These are phyloP conservation scores for Epinotia bilunana DNA, from an alignment of 2,888 invertebrate genomes.

Conservation along the genomic window DNA sequence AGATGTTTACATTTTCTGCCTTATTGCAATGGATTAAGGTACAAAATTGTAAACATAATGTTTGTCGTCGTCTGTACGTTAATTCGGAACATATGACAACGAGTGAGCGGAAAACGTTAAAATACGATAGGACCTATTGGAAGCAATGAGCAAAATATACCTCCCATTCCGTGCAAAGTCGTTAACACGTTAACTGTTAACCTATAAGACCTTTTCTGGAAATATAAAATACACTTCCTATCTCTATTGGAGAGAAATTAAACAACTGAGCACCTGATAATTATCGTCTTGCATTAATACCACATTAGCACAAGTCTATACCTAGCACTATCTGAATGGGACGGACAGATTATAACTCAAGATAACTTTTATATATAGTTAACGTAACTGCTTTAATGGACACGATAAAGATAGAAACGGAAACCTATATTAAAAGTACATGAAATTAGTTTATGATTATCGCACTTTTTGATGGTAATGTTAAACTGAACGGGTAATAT, in stretches of 20 bases:
- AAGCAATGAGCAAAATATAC: too few species aligned
- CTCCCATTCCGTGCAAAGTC: too few species aligned
- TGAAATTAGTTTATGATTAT: slow-evolving; percentile 31
- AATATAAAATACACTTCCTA: slow-evolving; percentile 10
- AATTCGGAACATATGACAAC: too few species aligned
- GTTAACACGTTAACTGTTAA: not conserved
- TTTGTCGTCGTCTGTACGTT: too few species aligned
- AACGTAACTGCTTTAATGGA: slow-evolving; percentile 30
- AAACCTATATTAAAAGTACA: slow-evolving; percentile 25
- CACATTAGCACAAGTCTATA: slow-evolving; percentile 50
- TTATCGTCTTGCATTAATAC: slow-evolving; percentile 53
- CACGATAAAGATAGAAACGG: slow-evolving; percentile 27
- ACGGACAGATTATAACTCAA: slow-evolving; percentile 66
- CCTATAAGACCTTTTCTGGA: not conserved
- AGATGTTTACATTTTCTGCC: too few species aligned
- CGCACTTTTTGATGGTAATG: not conserved
- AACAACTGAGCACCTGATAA: slow-evolving; percentile 28
- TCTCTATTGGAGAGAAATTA: slow-evolving; percentile 23
- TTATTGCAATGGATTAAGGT: too few species aligned
- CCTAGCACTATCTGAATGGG: slow-evolving; percentile 50
- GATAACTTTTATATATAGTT: slow-evolving; percentile 59
- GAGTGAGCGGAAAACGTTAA: too few species aligned
- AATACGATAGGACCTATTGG: too few species aligned
- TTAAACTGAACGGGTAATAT: not conserved
- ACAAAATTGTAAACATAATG: too few species aligned